Base-by-base conservation (phyloP, 2,888 invertebrate species). In the Uropetala carovei region DNA sequence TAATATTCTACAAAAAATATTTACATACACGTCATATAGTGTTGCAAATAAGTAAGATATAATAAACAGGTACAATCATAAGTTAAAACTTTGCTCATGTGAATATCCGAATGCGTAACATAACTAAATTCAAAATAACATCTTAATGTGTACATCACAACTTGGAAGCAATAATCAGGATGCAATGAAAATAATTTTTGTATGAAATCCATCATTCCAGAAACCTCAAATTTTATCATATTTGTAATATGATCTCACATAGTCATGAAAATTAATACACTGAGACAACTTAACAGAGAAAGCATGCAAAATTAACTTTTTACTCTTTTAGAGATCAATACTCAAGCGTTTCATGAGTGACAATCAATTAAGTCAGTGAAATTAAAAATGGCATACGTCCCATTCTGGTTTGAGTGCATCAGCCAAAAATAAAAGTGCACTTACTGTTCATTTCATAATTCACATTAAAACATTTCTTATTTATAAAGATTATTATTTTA, bases 361-460 rank as follows among this genome's bases (percentile, higher is more conserved):
- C 18, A 9, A 86, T 16, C 30, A 60, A 18, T 68, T 10, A 89
- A 13, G 43, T 64, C 56, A 43, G 7, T 11, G n/a, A 86, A 89
- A 89, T n/a, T 64, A 89, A 64, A 89, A 9, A 11, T 89, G 89
- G 43, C 43, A 86, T 86, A 16, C 18, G 27, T 43, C n/a, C 10
- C 60, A 89, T 83, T 64, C 64, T 89, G 64, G 64, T 64, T 64
- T 56, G 89, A 64, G 89, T 89, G 89, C 89, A 89, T 89, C 68
- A 89, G 64, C 64, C 89, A 89, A 43, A 89, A 89, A 89, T 89
- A 64, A 89, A 89, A 89, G 89, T 89, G 89, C 89, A 89, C 60
- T 89, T 68, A 68, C 64, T 89, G 89, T n/a, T 68, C 89, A 89
- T 89, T 68, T 89, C 43, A 89, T 89, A 89, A 68, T 64, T 89